Conservation (phyloP, 2,113 vertebrate species). For the rabbit (Oryctolagus cuniculus) region DNA sequence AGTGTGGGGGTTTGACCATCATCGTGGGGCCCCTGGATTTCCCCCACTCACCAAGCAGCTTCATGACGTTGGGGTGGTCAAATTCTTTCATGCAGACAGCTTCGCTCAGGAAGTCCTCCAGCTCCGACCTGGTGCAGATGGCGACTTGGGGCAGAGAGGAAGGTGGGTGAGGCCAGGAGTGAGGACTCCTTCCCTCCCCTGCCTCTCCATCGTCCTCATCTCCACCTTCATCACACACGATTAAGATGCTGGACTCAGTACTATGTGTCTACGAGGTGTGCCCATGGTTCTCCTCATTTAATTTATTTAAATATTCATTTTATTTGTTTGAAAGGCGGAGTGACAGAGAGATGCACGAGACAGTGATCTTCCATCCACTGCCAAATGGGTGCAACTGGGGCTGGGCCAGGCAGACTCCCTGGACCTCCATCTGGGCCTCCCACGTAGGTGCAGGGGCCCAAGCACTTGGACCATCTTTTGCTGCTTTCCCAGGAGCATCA, state of each 20-base stretch:
- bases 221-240: background rate
- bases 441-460: too few species aligned
- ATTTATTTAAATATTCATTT: too few species aligned
- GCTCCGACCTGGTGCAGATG: constrained; percentile 95
- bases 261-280: background rate
- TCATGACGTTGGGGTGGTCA: constrained; percentile 96
- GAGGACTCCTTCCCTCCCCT: background rate
- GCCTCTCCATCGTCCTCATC: background rate
- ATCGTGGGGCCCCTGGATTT: background rate
- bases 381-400: too few species aligned
- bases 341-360: too few species aligned
- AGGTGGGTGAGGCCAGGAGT: background rate
- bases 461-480: too few species aligned
- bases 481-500: too few species aligned
- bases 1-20: background rate
- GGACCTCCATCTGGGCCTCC: too few species aligned
- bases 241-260: background rate
- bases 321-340: too few species aligned
- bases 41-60: constrained; percentile 91
- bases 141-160: constrained; percentile 85
- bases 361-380: too few species aligned
- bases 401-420: too few species aligned
- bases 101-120: constrained; percentile 96
- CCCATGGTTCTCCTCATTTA: background rate
- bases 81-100: constrained; percentile 98